Percentiles rank a stretch among this genome's conserved stretches.
These are phyloP conservation scores for Scophthalmus maximus DNA, from an alignment of 2,113 vertebrate species.

Conservation along the genomic window DNA sequence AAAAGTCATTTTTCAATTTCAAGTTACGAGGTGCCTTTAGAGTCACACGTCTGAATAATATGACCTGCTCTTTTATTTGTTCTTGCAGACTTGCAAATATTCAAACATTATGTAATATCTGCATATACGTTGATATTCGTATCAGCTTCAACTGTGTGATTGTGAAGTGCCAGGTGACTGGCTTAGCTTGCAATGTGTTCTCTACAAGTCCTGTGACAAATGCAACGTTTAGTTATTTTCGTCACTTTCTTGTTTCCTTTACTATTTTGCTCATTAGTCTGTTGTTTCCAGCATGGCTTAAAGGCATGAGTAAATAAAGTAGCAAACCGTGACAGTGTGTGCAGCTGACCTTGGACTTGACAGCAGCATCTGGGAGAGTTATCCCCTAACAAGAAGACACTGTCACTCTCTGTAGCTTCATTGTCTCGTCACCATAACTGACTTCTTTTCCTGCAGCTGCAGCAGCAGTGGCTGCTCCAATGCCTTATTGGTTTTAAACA, in stretches of 20 bases:
- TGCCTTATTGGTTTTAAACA: slow-evolving; percentile 21
- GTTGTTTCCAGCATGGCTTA: neutral
- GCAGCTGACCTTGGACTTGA: slow-evolving; percentile 37
- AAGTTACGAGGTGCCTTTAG: too few relatives aligned
- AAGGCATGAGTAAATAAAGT: slow-evolving; percentile 6
- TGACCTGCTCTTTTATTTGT: neutral
- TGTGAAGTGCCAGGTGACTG: neutral
- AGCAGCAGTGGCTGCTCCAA: neutral
- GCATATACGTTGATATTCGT: neutral
- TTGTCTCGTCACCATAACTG: slow-evolving; percentile 30
- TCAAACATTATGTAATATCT: neutral
- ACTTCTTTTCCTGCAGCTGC: slow-evolving; percentile 16
- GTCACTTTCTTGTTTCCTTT: neutral
- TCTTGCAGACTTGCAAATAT: neutral
- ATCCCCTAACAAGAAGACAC: slow-evolving; percentile 6
- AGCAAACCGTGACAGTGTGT: slow-evolving; percentile 1
- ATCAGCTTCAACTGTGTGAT: neutral
- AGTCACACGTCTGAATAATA: neutral
- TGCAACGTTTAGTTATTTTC: neutral
- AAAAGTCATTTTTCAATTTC: too few relatives aligned
- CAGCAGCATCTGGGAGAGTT: neutral
- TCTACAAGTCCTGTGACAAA: neutral
- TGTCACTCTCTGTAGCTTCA: slow-evolving; percentile 22
- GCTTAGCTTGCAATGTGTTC: neutral
- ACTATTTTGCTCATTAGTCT: neutral